Base-by-base conservation (phyloP, 2,888 invertebrate species). In the Balanococcus diminutus region DNA sequence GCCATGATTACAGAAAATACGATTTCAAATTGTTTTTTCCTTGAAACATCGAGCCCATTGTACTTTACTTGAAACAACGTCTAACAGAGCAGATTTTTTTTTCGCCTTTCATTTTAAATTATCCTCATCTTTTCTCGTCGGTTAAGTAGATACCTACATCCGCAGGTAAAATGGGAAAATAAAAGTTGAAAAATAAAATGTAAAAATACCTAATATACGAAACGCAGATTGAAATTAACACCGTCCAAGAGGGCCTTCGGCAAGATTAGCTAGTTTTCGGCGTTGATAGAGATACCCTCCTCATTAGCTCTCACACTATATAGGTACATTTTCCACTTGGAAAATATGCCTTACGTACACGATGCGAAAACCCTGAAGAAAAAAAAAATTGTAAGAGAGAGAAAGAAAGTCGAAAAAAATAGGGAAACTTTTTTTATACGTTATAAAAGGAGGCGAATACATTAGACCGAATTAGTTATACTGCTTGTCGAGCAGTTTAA, bases 401-500 rank as follows among this genome's bases (percentile, higher is more conserved):
- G 16, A 42, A 42, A 11, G 16, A 42, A 11, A 42, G 56, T 39
- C 39, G 19, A 22, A 56, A 22, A 56, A 56, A 56, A 56, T 5
- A 11, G 6, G 5, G 6, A 5, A 39, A 6, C 56, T 56, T 56
- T 56, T 56, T 56, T 56, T 56, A 22, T 56, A 19, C 4, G 16
- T 42, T n/a, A 42, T 61, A 61, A 61, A 72, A 72, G 28, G 72
- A n/a, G 31, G 56, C 72, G 72, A 72, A 83, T 83, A 83, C 82
- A 61, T 83, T 83, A 83, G 25, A 31, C 28, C 42, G 82, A 83
- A 83, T 83, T 83, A 83, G 61, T 56, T 61, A 83, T 83, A 51
- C 14, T 25, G 22, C 51, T 82, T 25, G 46, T 82, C 42, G 42
- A 42, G 82, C 82, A 82, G 28, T 83, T 83, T 83, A 83, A 83